A percentile compares a stretch with the other conserved stretches of the same genome.
phyloP scores from a whole-genome alignment of 2,888 invertebrate genomes.

The Troides aeacus region DNA sequence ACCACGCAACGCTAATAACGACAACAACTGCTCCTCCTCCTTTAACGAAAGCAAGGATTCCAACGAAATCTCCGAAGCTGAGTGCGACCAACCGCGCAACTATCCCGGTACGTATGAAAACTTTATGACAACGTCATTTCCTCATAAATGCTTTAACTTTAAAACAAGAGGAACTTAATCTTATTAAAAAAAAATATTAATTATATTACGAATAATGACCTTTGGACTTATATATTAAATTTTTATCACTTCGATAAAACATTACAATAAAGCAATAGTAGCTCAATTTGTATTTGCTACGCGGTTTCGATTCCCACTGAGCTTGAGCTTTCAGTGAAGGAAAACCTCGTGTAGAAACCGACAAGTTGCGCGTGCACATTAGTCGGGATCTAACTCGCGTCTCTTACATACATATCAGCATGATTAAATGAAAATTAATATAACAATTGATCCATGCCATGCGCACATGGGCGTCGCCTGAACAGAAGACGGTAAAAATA shows the following conservation, averaged over 20 bases:
- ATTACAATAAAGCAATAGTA: background rate
- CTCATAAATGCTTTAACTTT: background rate
- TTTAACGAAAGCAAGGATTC: conserved; percentile 97
- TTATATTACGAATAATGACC: background rate
- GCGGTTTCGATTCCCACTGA: no score
- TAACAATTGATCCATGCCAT: conserved; percentile 72
- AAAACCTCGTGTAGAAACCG: no score
- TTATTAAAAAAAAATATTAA: background rate
- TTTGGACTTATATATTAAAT: background rate
- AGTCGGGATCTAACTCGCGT: no score
- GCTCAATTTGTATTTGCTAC: no score
- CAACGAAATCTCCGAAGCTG: conserved; percentile 96
- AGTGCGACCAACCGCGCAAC: conserved; percentile 92
- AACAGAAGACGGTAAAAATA: conserved; percentile 77
- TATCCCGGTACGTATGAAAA: conserved; percentile 85
- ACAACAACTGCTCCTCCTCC: conserved; percentile 87
- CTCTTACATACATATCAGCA: background rate
- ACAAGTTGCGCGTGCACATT: no score
- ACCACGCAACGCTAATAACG: conserved; percentile 89
- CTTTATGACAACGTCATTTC: no score
- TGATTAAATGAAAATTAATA: conserved; percentile 46
- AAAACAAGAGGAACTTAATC: background rate
- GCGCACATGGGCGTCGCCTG: conserved; percentile 72
- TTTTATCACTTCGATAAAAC: background rate
- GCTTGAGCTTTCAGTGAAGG: no score